These are phyloP conservation scores for Tribolium madens DNA, from an alignment of 1,140 invertebrate species.

Conservation along the genomic window DNA sequence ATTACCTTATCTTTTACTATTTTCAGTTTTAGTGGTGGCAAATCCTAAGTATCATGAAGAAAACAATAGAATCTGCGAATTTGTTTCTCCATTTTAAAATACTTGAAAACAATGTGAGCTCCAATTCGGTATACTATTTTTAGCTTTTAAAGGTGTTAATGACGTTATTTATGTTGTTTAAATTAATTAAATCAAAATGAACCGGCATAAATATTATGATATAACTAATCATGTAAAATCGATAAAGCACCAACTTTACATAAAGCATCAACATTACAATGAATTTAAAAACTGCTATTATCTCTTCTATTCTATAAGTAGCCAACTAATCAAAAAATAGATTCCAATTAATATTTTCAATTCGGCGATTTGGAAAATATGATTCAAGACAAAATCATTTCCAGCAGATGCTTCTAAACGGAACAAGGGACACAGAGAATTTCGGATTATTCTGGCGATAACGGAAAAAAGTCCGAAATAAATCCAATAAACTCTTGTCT, in stretches of 20 bases:
- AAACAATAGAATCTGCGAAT: no score
- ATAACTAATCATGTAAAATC: neutral
- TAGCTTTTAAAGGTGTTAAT: no score
- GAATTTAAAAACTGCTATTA: neutral
- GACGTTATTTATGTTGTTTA: no score
- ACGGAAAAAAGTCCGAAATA: slow-evolving; percentile 3
- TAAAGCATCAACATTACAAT: neutral
- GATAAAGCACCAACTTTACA: neutral
- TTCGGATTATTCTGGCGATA: slow-evolving; percentile 15
- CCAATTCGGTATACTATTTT: no score
- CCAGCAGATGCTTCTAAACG: neutral
- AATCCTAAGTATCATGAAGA: no score
- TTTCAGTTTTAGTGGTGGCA: no score
- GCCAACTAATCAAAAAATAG: neutral
- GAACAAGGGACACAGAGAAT: neutral
- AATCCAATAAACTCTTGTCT: slow-evolving; percentile 13
- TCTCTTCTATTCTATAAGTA: neutral
- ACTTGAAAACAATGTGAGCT: no score
- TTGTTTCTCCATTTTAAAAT: no score
- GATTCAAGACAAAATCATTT: slow-evolving; percentile 17
- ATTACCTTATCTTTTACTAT: no score
- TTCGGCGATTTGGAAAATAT: slow-evolving; percentile 11
- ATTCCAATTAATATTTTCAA: slow-evolving; percentile 31
- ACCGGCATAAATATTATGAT: neutral
- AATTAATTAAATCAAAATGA: no score